Conservation (phyloP, 2,797 vertebrate genomes). For the Gymnothorax javanicus region DNA sequence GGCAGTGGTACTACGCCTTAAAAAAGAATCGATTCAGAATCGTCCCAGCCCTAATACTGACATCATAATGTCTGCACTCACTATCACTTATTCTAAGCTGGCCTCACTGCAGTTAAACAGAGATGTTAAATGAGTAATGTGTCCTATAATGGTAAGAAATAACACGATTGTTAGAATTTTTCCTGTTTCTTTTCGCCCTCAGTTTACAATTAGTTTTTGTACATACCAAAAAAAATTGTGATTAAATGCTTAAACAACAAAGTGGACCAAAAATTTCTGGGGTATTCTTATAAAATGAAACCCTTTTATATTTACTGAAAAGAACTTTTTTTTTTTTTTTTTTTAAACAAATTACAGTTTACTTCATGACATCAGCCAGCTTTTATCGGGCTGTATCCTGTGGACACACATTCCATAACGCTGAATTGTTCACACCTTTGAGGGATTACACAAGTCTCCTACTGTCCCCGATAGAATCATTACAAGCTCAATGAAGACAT, state of each 20-base stretch:
- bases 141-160: background rate
- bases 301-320: background rate
- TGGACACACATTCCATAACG: background rate
- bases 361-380: background rate
- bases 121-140: background rate
- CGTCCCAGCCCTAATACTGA: too few species aligned
- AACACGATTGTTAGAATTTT: background rate
- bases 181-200: background rate
- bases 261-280: background rate
- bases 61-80: background rate
- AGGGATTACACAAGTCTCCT: background rate
- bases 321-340: background rate
- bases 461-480: background rate
- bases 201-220: background rate
- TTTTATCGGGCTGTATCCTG: background rate
- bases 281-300: background rate
- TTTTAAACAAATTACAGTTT: background rate
- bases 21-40: too few species aligned
- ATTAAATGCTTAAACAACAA: background rate
- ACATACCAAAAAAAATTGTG: background rate
- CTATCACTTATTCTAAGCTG: background rate
- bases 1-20: too few species aligned
- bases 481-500: background rate
- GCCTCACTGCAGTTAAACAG: background rate
- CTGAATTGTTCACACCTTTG: background rate